Percentiles rank a stretch among this genome's conserved stretches.
These are phyloP conservation scores for Sanderia malayensis DNA, from an alignment of 30 jellyfish, hydroid and myxozoan genomes.

Conservation along the genomic window DNA sequence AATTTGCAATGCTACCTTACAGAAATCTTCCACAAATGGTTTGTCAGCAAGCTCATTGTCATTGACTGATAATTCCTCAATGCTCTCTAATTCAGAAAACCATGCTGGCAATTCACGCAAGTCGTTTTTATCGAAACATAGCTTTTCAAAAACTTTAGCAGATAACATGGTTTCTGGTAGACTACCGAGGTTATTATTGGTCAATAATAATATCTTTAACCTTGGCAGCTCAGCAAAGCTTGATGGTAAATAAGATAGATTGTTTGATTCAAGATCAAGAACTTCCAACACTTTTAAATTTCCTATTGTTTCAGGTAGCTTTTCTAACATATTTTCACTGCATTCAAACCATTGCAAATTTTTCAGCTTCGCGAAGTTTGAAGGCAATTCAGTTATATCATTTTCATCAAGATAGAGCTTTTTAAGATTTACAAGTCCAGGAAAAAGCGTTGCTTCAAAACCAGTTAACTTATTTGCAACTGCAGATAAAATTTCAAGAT, in stretches of 20 bases:
- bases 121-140: constrained; percentile 61
- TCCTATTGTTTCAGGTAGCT: constrained; percentile 67
- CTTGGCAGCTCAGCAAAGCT: constrained; percentile 43
- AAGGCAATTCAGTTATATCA: constrained; percentile 28
- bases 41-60: constrained; percentile 54
- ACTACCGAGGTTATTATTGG: constrained; percentile 38
- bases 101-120: constrained; percentile 64
- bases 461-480: constrained; percentile 53
- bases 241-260: constrained; percentile 51
- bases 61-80: constrained; percentile 56
- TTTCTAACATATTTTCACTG: constrained; percentile 50
- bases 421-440: constrained; percentile 16
- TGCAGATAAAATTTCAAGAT: constrained; percentile 47
- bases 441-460: constrained; percentile 28
- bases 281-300: constrained; percentile 27
- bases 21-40: constrained; percentile 60
- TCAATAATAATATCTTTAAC: constrained; percentile 42
- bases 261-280: constrained; percentile 54
- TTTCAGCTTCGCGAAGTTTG: constrained; percentile 22
- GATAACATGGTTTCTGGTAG: constrained; percentile 62
- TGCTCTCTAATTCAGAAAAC: constrained; percentile 59
- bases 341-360: constrained; percentile 52
- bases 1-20: constrained; percentile 33
- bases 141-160: constrained; percentile 44
- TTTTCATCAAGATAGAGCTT: constrained; percentile 79